Evolutionary conservation across 2,113 vertebrate species (phyloP).

Genomic region (Petromus typicus): DNA sequence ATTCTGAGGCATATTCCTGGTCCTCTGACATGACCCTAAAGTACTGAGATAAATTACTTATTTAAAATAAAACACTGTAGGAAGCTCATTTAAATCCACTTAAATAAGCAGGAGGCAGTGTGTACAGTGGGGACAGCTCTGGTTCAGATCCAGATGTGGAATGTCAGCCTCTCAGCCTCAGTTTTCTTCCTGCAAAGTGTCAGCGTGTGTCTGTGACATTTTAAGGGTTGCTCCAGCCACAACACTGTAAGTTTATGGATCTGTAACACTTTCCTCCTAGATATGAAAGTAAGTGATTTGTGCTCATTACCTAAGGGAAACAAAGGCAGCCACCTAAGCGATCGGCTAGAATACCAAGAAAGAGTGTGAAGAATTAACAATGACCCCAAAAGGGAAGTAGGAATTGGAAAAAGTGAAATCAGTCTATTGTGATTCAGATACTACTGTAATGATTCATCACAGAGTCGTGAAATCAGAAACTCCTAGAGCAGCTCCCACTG

Average conservation of each 20-base stretch:
- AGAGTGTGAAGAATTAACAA: neutral
- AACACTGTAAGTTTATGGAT: conserved; percentile 22
- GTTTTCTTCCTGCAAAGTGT: neutral
- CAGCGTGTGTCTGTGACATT: neutral
- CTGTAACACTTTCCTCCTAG: neutral
- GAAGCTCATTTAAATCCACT: conserved; percentile 28
- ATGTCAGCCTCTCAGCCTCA: neutral
- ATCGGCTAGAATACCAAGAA: neutral
- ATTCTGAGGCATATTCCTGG: conserved; percentile 37
- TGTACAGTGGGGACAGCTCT: neutral
- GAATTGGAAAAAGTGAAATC: neutral
- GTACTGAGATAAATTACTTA: conserved; percentile 51
- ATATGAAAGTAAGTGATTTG: neutral
- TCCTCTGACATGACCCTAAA: neutral
- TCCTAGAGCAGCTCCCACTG: neutral
- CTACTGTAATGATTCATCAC: neutral
- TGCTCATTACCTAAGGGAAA: neutral
- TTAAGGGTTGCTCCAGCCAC: neutral
- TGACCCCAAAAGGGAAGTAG: neutral
- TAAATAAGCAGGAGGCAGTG: neutral
- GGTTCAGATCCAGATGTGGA: neutral
- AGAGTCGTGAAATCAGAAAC: neutral
- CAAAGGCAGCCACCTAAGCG: neutral
- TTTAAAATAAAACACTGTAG: conserved; percentile 31
- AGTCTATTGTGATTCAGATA: conserved; percentile 1